Evolutionary conservation across 1,140 invertebrate species (phyloP), one percentile per base, ranked within the genome.

Genomic region (Helicoverpa armigera): DNA sequence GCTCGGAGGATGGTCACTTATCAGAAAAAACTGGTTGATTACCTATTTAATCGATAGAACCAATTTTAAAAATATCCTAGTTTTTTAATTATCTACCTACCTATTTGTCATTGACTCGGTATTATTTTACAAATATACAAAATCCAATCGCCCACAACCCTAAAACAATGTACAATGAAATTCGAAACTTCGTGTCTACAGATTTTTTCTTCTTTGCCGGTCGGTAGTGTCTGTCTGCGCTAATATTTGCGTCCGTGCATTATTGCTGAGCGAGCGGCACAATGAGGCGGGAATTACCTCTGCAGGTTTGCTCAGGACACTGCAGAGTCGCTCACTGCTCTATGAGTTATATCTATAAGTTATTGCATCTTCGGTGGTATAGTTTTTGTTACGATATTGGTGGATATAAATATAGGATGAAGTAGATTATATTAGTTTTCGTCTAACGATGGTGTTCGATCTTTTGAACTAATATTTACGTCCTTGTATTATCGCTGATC

Each of bases 211-310:
- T 85, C 83, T 85, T 78, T 80, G 80, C 82, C 81, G 78, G 86
- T 86, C 75, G 67, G 88, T 84, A 69, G 65, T 69, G 90, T 90
- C 89, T 93, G 79, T 87, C 85, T 90, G 88, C 86, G 91, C 88
- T 90, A 94, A 94, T 94, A 94, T 94, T 94, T 92, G 84, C 89
- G 65, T 84, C 76, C 84, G 88, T 88, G 89, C 92, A 94, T 92
- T 94, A 94, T 94, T 93, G 92, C 91, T 90, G 88, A 83, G 86
- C 85, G 82, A 81, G 83, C 85, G 85, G 88, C 81, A 92, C 90
- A 92, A 92, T 93, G 85, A 83, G 88, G 84, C 86, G 86, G 86
- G 88, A 90, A 90, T 88, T 90, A 89, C 84, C 83, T 70, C 82
- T 80, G 63, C 12, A 75, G 72, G 69, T 72, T 83, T 69, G 67